Evolutionary conservation across 2,797 vertebrate species (phyloP).

Genomic region (Huso huso): DNA sequence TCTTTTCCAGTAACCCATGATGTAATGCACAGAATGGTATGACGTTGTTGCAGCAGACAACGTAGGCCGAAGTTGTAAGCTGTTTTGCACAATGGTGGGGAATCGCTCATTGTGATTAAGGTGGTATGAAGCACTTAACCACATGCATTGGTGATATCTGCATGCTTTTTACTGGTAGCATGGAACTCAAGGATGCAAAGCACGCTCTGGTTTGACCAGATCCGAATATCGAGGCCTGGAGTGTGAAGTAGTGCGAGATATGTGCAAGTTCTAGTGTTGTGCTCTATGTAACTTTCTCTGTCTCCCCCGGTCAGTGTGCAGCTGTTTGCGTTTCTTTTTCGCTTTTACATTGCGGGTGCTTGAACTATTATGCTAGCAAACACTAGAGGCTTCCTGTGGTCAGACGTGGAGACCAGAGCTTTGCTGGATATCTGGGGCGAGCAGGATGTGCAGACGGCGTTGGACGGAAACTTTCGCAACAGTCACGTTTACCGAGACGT

Average conservation of each 20-base stretch:
- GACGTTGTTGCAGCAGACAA: background rate
- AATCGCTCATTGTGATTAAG: background rate
- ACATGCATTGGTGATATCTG: background rate
- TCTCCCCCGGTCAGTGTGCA: conserved; percentile 24
- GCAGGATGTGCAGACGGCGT: conserved; percentile 61
- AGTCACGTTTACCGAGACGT: conserved; percentile 68
- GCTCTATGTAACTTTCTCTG: conserved; percentile 30
- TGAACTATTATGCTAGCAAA: conserved; percentile 31
- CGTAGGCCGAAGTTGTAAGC: background rate
- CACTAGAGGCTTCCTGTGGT: conserved; percentile 59
- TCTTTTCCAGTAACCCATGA: background rate
- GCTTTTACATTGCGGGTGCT: too few relatives aligned
- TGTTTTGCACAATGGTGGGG: background rate
- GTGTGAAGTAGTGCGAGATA: background rate
- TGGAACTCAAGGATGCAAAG: background rate
- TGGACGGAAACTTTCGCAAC: conserved; percentile 63
- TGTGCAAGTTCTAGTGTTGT: background rate
- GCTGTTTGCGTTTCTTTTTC: background rate
- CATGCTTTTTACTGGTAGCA: background rate
- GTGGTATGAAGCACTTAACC: background rate
- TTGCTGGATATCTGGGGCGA: conserved; percentile 71
- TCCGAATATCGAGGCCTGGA: background rate
- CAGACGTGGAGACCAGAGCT: conserved; percentile 64
- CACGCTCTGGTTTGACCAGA: background rate
- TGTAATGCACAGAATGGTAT: background rate